Evolutionary conservation across 2,113 vertebrate species (phyloP).

Genomic region (Larimichthys crocea): DNA sequence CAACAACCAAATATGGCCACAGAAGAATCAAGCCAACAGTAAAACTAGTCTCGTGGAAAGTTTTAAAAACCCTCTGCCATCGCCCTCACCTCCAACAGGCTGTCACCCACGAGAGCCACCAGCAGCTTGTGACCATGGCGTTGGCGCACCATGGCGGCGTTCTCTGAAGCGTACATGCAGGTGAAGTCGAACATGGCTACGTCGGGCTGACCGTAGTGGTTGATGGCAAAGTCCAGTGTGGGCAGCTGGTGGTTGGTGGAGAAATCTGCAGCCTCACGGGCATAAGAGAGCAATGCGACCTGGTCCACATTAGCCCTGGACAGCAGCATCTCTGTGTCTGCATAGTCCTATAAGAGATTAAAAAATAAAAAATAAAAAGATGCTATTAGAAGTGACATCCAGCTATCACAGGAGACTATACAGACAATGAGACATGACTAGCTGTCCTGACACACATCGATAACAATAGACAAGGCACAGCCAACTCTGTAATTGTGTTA

Average conservation of each 20-base stretch:
- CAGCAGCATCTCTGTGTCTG: conserved; percentile 93
- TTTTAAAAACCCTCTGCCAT: not conserved
- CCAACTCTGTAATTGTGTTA: not conserved
- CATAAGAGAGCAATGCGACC: conserved; percentile 92
- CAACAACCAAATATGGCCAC: conserved; percentile 60
- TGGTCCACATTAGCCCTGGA: conserved; percentile 97
- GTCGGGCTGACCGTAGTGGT: conserved; percentile 97
- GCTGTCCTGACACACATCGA: not conserved
- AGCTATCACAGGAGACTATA: not conserved
- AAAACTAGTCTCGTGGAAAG: not conserved
- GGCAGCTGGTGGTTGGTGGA: conserved; percentile 97
- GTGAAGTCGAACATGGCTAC: conserved; percentile 99
- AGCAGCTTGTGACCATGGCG: conserved; percentile 91
- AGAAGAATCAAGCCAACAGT: not conserved
- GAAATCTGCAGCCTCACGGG: conserved; percentile 94
- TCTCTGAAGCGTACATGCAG: conserved; percentile 98
- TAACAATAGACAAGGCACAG: not conserved
- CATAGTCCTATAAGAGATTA: conserved; percentile 86
- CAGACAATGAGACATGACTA: not conserved
- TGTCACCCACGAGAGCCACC: conserved; percentile 95
- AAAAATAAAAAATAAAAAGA: too few relatives aligned
- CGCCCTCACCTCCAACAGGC: conserved; percentile 92
- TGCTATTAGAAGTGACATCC: not conserved
- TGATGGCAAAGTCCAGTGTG: conserved; percentile 95
- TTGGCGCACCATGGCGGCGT: conserved; percentile 94